phyloP scores from a whole-genome alignment of 2,797 vertebrate genomes.

The Enteromius afrohamiltoni region DNA sequence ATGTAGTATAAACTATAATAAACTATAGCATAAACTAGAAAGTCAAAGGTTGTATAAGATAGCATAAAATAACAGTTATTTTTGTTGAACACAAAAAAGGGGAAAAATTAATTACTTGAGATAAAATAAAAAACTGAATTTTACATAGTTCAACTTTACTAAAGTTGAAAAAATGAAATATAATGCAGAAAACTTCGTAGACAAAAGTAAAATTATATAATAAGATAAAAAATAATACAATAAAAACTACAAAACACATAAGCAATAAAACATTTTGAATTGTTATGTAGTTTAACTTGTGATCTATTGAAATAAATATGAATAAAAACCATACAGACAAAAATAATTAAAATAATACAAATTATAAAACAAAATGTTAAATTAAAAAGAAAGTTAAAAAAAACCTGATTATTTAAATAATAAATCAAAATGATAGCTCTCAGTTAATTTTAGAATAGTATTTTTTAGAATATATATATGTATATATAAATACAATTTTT shows the following conservation, averaged over 20 bases:
- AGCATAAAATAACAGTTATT: background rate
- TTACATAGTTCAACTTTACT: background rate
- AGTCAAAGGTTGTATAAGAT: background rate
- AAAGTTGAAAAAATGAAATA: fast-evolving
- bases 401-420: background rate
- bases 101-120: background rate
- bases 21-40: too few species aligned
- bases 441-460: too few species aligned
- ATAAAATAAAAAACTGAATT: background rate
- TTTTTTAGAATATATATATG: too few species aligned
- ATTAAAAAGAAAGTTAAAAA: background rate
- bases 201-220: background rate
- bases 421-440: background rate
- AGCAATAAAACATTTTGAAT: background rate
- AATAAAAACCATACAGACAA: background rate
- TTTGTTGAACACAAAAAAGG: background rate
- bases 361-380: background rate
- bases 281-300: background rate
- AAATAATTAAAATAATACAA: background rate
- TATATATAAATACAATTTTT: too few species aligned
- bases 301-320: background rate
- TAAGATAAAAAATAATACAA: background rate
- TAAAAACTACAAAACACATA: background rate
- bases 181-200: background rate
- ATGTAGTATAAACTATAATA: too few species aligned